A percentile compares a stretch with the other conserved stretches of the same genome.
These are phyloP conservation scores for Bombus polaris DNA, from an alignment of 1,140 invertebrate species.

Conservation along the genomic window DNA sequence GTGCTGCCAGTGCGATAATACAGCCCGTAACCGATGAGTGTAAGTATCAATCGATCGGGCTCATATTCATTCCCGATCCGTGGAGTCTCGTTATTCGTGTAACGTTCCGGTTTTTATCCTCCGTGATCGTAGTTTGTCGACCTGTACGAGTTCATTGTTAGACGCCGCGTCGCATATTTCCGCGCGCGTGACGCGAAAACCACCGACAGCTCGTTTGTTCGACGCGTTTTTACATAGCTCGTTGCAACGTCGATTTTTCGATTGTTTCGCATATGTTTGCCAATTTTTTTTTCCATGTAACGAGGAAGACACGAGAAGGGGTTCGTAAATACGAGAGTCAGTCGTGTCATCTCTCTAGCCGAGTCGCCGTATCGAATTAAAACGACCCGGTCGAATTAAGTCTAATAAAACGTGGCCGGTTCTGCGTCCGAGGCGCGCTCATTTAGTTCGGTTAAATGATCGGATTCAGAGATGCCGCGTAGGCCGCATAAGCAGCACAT, in stretches of 20 bases:
- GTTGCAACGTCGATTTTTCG: neutral
- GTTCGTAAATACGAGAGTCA: neutral
- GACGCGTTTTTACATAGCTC: neutral
- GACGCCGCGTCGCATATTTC: neutral
- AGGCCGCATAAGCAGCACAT: neutral
- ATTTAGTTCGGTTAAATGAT: constrained; percentile 32
- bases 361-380: constrained; percentile 54
- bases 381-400: constrained; percentile 66
- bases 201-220: neutral
- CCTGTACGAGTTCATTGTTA: neutral
- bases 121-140: neutral
- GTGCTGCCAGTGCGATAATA: constrained; percentile 60
- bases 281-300: neutral
- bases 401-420: constrained; percentile 60
- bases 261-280: neutral
- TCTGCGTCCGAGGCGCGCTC: constrained; percentile 25
- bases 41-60: constrained; percentile 62
- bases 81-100: neutral
- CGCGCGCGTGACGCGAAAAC: too few species aligned
- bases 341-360: neutral
- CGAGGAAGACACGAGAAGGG: neutral
- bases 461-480: constrained; percentile 13
- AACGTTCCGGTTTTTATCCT: neutral
- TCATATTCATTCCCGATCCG: neutral
- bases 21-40: constrained; percentile 76